Evolutionary conservation across 2,797 vertebrate genomes (phyloP).

Genomic region (Pristis pectinata): DNA sequence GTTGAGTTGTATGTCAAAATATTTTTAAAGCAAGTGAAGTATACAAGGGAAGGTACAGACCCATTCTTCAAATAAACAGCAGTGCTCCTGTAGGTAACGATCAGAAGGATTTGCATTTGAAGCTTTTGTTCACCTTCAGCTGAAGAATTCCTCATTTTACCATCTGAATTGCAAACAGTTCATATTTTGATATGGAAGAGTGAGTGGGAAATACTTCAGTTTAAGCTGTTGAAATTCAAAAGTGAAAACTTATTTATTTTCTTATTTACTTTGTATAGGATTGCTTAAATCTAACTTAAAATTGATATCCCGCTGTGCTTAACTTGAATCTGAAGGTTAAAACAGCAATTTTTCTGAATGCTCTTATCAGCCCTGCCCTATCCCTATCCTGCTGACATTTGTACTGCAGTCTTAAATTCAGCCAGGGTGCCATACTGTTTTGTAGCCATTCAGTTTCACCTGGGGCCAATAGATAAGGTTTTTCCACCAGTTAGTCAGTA

Average conservation of each 20-base stretch:
- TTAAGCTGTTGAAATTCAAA: neutral
- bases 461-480: neutral
- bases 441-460: neutral
- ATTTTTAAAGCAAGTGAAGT: neutral
- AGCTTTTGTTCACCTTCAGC: neutral
- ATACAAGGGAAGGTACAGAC: neutral
- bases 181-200: neutral
- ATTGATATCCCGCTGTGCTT: neutral
- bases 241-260: slow-evolving; percentile 21
- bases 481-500: neutral
- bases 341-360: neutral
- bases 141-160: neutral
- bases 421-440: neutral
- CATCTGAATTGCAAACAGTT: neutral
- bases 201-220: neutral
- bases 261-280: slow-evolving; percentile 6
- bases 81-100: neutral
- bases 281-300: neutral
- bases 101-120: neutral
- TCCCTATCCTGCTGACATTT: neutral
- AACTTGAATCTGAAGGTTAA: neutral
- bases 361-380: neutral
- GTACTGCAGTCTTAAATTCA: no score
- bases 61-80: neutral
- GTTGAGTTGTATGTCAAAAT: neutral